phyloP scores from a whole-genome alignment of 2,113 vertebrate species.

The Erinaceus europaeus region DNA sequence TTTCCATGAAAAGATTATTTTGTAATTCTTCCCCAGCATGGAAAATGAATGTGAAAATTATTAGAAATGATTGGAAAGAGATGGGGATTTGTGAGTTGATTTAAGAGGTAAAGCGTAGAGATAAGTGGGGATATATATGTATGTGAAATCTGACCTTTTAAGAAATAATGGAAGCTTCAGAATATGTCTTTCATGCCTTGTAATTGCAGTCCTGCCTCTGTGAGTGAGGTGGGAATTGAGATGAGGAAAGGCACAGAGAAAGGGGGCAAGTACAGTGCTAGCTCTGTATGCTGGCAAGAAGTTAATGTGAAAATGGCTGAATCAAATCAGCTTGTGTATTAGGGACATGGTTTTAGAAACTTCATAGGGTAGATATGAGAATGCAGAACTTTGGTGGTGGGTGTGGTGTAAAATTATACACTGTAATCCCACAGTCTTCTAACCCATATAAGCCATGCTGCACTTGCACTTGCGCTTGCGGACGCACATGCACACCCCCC shows the following conservation, averaged over 20 bases:
- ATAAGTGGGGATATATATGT: not conserved
- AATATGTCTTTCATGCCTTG: not conserved
- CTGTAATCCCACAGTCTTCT: no score
- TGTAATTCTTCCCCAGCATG: not conserved
- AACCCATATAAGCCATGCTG: no score
- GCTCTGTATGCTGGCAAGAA: not conserved
- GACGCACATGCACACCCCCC: no score
- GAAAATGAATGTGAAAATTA: not conserved
- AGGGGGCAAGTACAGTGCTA: not conserved
- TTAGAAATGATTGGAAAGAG: not conserved
- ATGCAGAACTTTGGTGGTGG: no score
- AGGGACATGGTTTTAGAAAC: not conserved
- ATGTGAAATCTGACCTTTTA: not conserved
- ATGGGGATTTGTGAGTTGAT: not conserved
- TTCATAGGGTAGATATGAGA: not conserved
- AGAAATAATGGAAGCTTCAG: not conserved
- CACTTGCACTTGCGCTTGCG: no score
- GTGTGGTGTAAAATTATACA: no score
- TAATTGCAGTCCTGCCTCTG: not conserved
- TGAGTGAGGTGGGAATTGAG: not conserved
- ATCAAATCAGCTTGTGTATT: not conserved
- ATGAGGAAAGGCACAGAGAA: not conserved
- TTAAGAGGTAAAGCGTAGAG: not conserved
- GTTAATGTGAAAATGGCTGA: not conserved
- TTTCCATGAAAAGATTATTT: not conserved